Base-by-base conservation (phyloP, 1,140 invertebrate species). In the Orius insidiosus region DNA sequence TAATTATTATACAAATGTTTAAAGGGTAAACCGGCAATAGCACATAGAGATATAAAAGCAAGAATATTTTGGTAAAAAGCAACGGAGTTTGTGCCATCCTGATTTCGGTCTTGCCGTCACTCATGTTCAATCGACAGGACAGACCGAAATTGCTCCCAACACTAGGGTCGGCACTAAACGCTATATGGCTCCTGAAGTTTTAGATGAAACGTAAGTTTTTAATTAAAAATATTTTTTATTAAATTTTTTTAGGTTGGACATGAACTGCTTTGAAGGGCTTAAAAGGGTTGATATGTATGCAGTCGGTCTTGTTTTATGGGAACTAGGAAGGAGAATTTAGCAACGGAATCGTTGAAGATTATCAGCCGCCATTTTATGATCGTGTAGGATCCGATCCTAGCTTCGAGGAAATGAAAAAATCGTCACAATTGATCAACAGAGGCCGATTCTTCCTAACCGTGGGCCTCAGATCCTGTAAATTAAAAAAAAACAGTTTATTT, bases 151-250 rank as follows among this genome's bases (percentile, higher is more conserved):
- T 38, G 74, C 74, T 44, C 66, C 72, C 13, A 83, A 84, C 64
- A 73, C 75, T 6, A 68, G 78, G 54, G 85, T 89, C 53, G 89
- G 89, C 36, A 90, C 89, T 6, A 86, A 81, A 59, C 71, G 93
- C 11, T 98, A 97, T 62, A 95, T 96, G 89, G 79, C 85, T 52
- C 92, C 92, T 0, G 93, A 97, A 49, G 70, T 96, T 46, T 65
- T 98, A 8, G 84, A 89, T 56, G 81, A 90, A 63, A 81, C 75
- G 74, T 52, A 36, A 54, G 52, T 53, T 2, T 24, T 7, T 24
- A 7, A 7, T 3, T 24, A 4, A 24, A 24, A 24, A 24, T 4
- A 4, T 4, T 7, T 4, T 24, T 24, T 24, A 7, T n/a, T n/a
- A n/a, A n/a, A n/a, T n/a, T n/a, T 58, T 38, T 36, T 48, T 59